Evolutionary conservation across 2,113 vertebrate species (phyloP), one percentile per base, ranked within the genome.

Genomic region (Oryzias curvinotus): DNA sequence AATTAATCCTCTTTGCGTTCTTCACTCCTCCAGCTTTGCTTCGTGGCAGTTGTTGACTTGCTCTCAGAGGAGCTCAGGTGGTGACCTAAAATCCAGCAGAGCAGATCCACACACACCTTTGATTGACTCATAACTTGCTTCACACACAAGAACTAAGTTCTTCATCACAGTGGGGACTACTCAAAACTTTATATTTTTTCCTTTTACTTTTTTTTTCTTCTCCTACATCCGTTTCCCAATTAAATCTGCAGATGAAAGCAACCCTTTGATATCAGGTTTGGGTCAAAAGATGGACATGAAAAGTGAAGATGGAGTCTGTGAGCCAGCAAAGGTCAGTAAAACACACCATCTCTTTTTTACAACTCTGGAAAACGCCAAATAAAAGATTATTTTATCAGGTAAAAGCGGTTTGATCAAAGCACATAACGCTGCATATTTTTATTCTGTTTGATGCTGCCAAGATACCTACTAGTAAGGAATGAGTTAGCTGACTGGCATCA

Each of bases 1-100:
- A 83, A 83, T 56, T 90, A 92, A 91, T 92, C 90, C 86, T 87
- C 87, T 91, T 91, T 90, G 79, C 62, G 49, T 61, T 80, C 73
- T 57, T 84, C 75, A 69, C 79, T 87, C 62, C 71, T 71, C 65
- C 50, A 64, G 62, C 65, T 72, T 75, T 63, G 57, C 82, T 71
- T 26, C 21, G 52, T 62, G 48, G 55, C 73, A 66, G 30, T 71
- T 67, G 52, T 62, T 86, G 70, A 80, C 80, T 77, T 77, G 57
- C 26, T 53, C 76, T 81, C 62, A 52, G 62, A 80, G 60, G 63
- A 59, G 76, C 56, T 36, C 74, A 81, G 69, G 77, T 80, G 74
- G 68, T 77, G 70, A 73, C 72, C 82, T 45, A 65, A 56, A 63
- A 70, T 57, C 55, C 64, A 36, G 28, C 62, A 30, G 42, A 65